A percentile compares a stretch with the other conserved stretches of the same genome.
Evolutionary conservation across 2,888 invertebrate species (phyloP).

Genomic region (Auanema freiburgensis): DNA sequence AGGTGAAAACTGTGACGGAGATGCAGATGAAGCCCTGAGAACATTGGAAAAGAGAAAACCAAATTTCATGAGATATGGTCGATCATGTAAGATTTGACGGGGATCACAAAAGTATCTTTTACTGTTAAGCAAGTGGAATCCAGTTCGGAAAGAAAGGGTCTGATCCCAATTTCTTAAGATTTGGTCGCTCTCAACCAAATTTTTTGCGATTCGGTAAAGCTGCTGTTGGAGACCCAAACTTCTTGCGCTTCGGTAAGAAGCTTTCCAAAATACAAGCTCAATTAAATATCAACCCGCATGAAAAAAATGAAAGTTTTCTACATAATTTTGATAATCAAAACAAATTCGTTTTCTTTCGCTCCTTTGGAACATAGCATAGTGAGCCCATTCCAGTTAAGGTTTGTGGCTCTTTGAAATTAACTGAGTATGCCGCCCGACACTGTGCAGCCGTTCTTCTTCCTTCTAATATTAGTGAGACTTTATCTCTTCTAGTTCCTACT

Average conservation of each 20-base stretch:
- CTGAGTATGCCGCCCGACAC: no score
- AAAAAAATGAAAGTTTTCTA: no score
- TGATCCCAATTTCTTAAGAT: conserved; percentile 62
- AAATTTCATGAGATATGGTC: conserved; percentile 61
- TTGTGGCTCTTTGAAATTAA: no score
- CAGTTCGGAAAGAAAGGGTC: conserved; percentile 50
- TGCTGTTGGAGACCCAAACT: conserved; percentile 56
- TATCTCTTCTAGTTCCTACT: no score
- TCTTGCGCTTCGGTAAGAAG: conserved; percentile 51
- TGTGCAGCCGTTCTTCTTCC: no score
- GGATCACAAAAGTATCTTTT: neutral
- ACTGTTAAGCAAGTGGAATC: neutral
- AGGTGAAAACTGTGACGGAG: conserved; percentile 56
- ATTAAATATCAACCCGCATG: no score
- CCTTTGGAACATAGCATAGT: no score
- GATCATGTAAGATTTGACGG: conserved; percentile 33
- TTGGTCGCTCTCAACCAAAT: conserved; percentile 60
- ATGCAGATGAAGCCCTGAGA: conserved; percentile 47
- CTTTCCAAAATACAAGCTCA: neutral
- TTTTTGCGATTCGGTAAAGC: conserved; percentile 61
- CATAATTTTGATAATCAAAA: no score
- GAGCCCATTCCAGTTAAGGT: no score
- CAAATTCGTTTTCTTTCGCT: neutral
- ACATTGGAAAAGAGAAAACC: conserved; percentile 61
- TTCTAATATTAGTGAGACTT: no score